phyloP scores from a whole-genome alignment of 2,797 vertebrate genomes.

The Artibeus lituratus region DNA sequence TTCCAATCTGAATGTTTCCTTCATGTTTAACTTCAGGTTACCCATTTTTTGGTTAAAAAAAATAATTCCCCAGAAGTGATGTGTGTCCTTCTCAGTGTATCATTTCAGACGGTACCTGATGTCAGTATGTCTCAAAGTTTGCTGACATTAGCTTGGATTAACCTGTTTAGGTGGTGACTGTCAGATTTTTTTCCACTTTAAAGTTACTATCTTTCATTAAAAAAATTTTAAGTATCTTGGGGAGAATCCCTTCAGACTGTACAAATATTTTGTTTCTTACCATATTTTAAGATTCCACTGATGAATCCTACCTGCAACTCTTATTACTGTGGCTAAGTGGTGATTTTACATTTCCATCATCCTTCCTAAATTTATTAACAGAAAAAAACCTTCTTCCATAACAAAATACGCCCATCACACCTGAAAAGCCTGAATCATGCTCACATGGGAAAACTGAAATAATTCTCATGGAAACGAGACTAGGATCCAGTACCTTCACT shows the following conservation, averaged over 20 bases:
- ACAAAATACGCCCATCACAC: background rate
- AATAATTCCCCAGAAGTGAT: background rate
- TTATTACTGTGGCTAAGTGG: background rate
- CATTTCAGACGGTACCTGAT: background rate
- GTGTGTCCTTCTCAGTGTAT: background rate
- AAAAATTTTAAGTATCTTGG: background rate
- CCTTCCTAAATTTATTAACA: background rate
- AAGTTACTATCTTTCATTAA: background rate
- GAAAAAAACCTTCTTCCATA: background rate
- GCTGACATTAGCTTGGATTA: background rate
- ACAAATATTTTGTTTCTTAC: background rate
- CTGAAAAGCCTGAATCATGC: background rate
- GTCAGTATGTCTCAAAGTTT: background rate
- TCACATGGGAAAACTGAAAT: background rate
- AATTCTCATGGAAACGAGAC: background rate
- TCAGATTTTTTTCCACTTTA: background rate
- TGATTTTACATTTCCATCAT: background rate
- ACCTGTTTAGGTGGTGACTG: background rate
- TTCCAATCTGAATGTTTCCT: background rate
- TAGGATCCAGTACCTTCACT: background rate
- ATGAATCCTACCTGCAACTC: background rate
- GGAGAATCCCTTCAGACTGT: background rate
- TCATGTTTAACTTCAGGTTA: background rate
- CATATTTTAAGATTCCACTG: background rate
- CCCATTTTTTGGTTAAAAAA: background rate